phyloP scores from a whole-genome alignment of 2,113 vertebrate species.

The Epinephelus moara region DNA sequence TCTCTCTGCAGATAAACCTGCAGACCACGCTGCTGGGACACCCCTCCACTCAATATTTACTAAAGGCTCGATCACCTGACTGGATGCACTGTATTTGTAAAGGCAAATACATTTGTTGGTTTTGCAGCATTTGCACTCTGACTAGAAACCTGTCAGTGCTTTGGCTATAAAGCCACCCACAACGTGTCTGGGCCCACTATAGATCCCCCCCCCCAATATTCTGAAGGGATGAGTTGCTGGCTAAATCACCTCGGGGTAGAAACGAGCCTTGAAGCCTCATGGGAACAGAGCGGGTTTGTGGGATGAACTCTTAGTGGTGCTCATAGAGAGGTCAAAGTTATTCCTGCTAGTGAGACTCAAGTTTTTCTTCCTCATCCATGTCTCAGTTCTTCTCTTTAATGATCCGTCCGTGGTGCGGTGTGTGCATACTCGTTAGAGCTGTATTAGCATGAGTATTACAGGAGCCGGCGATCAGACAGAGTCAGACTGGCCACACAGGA shows the following conservation, averaged over 20 bases:
- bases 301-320: slow-evolving; percentile 63
- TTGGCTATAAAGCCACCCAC: slow-evolving; percentile 65
- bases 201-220: slow-evolving; percentile 37
- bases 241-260: slow-evolving; percentile 72
- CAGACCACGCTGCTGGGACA: slow-evolving; percentile 81
- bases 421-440: slow-evolving; percentile 66
- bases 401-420: slow-evolving; percentile 53
- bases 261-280: slow-evolving; percentile 52
- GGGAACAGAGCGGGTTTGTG: slow-evolving; percentile 53
- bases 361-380: slow-evolving; percentile 57
- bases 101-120: slow-evolving; percentile 67
- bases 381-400: slow-evolving; percentile 67
- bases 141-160: slow-evolving; percentile 55
- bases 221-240: slow-evolving; percentile 61
- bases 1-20: slow-evolving; percentile 76
- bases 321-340: slow-evolving; percentile 69
- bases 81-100: slow-evolving; percentile 60
- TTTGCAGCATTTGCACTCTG: slow-evolving; percentile 71
- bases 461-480: slow-evolving; percentile 56
- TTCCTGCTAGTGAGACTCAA: slow-evolving; percentile 56
- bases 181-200: slow-evolving; percentile 45
- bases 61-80: slow-evolving; percentile 77
- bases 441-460: slow-evolving; percentile 75
- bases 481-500: slow-evolving; percentile 75
- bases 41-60: slow-evolving; percentile 81